phyloP scores from a whole-genome alignment of 2,113 vertebrate genomes.

The Setophaga petechia region DNA sequence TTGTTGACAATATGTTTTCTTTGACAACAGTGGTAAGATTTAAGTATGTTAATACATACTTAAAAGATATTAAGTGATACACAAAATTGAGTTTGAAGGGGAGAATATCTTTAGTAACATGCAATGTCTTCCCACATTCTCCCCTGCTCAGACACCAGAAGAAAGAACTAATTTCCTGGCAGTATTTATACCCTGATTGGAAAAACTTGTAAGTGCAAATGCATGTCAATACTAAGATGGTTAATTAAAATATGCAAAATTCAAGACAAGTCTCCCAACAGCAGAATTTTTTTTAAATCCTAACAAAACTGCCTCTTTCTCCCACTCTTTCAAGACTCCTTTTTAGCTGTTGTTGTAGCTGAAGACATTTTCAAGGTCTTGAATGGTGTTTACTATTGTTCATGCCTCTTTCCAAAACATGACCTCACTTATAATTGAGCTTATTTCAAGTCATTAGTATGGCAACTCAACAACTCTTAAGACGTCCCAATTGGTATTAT shows the following conservation, averaged over 20 bases:
- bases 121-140: background rate
- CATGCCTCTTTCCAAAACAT: constrained; percentile 52
- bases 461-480: constrained; percentile 63
- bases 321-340: background rate
- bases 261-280: background rate
- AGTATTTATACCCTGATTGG: background rate
- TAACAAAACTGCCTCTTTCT: constrained; percentile 23
- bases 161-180: background rate
- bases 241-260: constrained; percentile 33
- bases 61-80: background rate
- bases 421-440: constrained; percentile 57
- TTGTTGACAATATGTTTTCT: background rate
- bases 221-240: background rate
- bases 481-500: constrained; percentile 32
- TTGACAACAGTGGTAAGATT: background rate
- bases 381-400: constrained; percentile 54
- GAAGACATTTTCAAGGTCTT: constrained; percentile 47
- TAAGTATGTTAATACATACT: background rate
- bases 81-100: background rate
- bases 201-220: background rate
- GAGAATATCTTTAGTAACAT: background rate
- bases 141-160: background rate
- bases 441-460: constrained; percentile 62
- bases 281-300: background rate
- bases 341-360: constrained; percentile 24